phyloP scores from a whole-genome alignment of 2,797 vertebrate species.

The Poecilia wingei region DNA sequence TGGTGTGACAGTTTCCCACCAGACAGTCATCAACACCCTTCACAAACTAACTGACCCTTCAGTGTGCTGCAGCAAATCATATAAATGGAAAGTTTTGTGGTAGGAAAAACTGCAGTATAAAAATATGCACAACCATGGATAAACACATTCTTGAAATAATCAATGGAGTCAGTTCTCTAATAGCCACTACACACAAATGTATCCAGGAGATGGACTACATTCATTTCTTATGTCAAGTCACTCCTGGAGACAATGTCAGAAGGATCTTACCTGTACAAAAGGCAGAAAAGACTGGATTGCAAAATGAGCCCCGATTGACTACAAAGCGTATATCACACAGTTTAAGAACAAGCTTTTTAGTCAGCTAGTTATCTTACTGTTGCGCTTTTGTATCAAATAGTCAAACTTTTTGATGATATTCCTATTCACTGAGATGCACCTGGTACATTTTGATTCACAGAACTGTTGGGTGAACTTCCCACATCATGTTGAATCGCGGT shows the following conservation, averaged over 20 bases:
- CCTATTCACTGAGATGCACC: constrained; percentile 3
- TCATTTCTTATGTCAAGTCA: not conserved
- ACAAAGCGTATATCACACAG: not conserved
- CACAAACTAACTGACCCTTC: not conserved
- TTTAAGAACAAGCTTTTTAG: not conserved
- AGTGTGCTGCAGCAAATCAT: not conserved
- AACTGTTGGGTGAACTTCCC: constrained; percentile 49
- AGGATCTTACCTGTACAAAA: not conserved
- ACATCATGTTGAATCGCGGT: constrained; percentile 43
- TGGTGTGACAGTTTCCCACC: not conserved
- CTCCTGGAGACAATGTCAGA: not conserved
- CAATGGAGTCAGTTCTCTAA: not conserved
- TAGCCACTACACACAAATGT: not conserved
- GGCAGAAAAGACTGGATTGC: not conserved
- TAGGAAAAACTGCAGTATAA: not conserved
- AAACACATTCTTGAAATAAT: not conserved
- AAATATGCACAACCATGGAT: not conserved
- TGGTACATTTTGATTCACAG: constrained; percentile 20
- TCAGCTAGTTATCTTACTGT: not conserved
- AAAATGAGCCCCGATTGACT: not conserved
- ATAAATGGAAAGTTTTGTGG: not conserved
- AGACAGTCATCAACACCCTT: not conserved
- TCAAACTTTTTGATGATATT: not conserved
- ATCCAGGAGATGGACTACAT: not conserved
- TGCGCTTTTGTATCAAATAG: not conserved